phyloP scores from a whole-genome alignment of 2,888 invertebrate species.

The Brachycybe producta region DNA sequence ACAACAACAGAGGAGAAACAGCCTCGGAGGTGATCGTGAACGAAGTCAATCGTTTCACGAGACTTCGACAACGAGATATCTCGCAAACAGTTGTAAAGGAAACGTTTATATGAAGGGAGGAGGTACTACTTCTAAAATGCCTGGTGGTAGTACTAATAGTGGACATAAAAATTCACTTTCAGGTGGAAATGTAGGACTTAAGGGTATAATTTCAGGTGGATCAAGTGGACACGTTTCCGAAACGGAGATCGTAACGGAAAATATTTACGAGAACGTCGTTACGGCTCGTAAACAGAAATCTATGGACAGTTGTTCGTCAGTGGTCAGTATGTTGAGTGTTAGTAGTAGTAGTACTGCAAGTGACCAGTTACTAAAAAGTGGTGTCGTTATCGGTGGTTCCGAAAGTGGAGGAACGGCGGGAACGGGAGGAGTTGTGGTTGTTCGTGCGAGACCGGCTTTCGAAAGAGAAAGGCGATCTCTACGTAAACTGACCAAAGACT shows the following conservation, averaged over 20 bases:
- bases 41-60: conserved; percentile 10
- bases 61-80: too few relatives aligned
- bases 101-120: too few relatives aligned
- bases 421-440: background rate
- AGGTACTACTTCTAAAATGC: too few relatives aligned
- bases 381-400: background rate
- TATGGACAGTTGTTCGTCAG: background rate
- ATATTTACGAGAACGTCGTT: conserved; percentile 14
- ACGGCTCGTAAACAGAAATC: too few relatives aligned
- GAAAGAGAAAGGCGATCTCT: conserved; percentile 25
- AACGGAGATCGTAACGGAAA: background rate
- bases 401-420: background rate
- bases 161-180: too few relatives aligned
- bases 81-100: too few relatives aligned
- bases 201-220: too few relatives aligned
- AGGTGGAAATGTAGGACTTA: too few relatives aligned
- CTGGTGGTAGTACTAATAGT: too few relatives aligned
- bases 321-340: too few relatives aligned
- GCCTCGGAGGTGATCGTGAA: conserved; percentile 3
- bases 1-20: background rate
- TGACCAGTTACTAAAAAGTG: background rate
- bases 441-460: conserved; percentile 6
- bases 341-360: background rate
- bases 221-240: too few relatives aligned
- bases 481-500: conserved; percentile 29